Conservation (phyloP, 2,797 vertebrate genomes). For the Propithecus perrieri region DNA sequence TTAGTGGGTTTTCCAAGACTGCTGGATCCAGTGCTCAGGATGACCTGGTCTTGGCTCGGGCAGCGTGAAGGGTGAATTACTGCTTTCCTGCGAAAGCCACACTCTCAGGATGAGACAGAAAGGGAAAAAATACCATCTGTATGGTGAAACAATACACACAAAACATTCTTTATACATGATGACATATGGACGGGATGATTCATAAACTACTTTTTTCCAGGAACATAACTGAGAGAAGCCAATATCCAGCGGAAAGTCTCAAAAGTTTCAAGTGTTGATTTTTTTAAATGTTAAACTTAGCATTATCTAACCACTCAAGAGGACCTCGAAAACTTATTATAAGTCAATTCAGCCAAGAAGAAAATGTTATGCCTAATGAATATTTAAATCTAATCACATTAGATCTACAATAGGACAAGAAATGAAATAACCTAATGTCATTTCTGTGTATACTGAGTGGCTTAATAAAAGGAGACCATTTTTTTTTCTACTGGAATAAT, state of each 20-base stretch:
- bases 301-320: background rate
- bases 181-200: background rate
- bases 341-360: background rate
- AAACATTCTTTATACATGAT: background rate
- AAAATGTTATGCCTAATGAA: background rate
- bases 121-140: fast-evolving
- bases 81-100: constrained; percentile 31
- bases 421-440: background rate
- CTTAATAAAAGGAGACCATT: background rate
- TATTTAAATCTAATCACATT: background rate
- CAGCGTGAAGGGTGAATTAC: background rate
- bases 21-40: background rate
- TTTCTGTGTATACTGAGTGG: background rate
- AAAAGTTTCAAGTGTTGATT: background rate
- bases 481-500: background rate
- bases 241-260: background rate
- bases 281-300: background rate
- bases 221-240: background rate
- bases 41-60: background rate
- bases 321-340: background rate
- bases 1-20: background rate
- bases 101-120: background rate
- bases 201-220: background rate
- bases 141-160: background rate
- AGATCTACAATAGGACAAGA: background rate